Evolutionary conservation across 2,888 invertebrate genomes (phyloP).

Genomic region (Drosophila infuscata): DNA sequence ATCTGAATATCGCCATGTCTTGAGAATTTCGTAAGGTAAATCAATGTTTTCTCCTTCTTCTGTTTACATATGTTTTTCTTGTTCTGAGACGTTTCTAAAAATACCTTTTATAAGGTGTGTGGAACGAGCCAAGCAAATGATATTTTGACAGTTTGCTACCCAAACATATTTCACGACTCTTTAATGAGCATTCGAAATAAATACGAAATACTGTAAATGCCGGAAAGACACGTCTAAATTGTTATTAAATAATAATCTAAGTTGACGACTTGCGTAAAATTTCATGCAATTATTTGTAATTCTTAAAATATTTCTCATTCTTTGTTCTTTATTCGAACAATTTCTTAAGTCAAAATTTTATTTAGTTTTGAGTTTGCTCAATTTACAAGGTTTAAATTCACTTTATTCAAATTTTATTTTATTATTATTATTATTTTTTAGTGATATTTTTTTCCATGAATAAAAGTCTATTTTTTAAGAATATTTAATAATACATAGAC

Average conservation of each 20-base stretch:
- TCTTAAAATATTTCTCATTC: not conserved
- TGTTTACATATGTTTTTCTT: not conserved
- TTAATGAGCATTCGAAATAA: constrained; percentile 32
- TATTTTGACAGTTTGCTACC: constrained; percentile 30
- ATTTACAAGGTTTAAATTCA: not conserved
- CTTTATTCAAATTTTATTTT: not conserved
- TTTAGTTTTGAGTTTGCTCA: not conserved
- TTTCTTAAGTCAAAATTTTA: not conserved
- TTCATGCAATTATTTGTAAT: not conserved
- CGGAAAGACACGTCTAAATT: not conserved
- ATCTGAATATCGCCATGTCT: not conserved
- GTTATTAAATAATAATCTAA: not conserved
- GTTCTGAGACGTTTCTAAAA: constrained; percentile 15
- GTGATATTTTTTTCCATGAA: not conserved
- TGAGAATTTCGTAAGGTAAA: not conserved
- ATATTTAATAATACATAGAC: no score
- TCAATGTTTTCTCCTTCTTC: not conserved
- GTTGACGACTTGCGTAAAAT: not conserved
- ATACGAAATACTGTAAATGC: constrained; percentile 18
- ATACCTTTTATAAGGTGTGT: constrained; percentile 34
- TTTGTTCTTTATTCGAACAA: not conserved
- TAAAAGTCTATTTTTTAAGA: not conserved
- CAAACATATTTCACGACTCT: constrained; percentile 34
- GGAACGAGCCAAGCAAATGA: constrained; percentile 31
- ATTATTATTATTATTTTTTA: not conserved